Evolutionary conservation across 2,888 invertebrate genomes (phyloP), one percentile per base, ranked within the genome.

Genomic region (Aphodius sticticus): DNA sequence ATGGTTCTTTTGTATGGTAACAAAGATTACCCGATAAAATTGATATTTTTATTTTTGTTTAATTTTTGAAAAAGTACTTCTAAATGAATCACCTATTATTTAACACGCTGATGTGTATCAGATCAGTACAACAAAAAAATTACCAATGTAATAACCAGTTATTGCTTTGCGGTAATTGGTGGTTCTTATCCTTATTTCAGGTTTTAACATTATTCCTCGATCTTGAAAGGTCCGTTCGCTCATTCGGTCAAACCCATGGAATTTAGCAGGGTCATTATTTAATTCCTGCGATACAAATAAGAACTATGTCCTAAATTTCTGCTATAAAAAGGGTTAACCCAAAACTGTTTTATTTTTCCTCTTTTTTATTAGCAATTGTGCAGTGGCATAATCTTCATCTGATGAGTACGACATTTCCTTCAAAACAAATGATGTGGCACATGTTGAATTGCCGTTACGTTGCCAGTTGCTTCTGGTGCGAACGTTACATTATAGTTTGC

Each of bases 391-490:
- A 77, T 77, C 70, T 77, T 77, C 77, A 35, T 70, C 77, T 70
- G 70, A 77, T 14, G 77, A 77, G 69, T 69, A 77, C 77, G 77
- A 77, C 35, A 77, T 77, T 77, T 77, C 37, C 6, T 77, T 77
- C 77, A 69, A 69, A 12, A 26, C 71, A 16, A 71, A 26, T 9
- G 71, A 9, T 12, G 9, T 26, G 71, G 16, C 35, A n/a, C n/a
- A n/a, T n/a, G n/a, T n/a, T n/a, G n/a, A n/a, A n/a, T n/a, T n/a
- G 15, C 35, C 71, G 35, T 71, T 26, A 15, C 15, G 35, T 71
- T 15, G 16, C 35, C 9, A 71, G 15, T 12, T 14, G 71, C 16
- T 14, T 5, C 14, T n/a, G 26, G 36, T n/a, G n/a, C n/a, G n/a
- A n/a, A n/a, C n/a, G n/a, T n/a, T n/a, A n/a, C n/a, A n/a, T n/a